Evolutionary conservation across 2,113 vertebrate species (phyloP).

Genomic region (Bucco capensis): DNA sequence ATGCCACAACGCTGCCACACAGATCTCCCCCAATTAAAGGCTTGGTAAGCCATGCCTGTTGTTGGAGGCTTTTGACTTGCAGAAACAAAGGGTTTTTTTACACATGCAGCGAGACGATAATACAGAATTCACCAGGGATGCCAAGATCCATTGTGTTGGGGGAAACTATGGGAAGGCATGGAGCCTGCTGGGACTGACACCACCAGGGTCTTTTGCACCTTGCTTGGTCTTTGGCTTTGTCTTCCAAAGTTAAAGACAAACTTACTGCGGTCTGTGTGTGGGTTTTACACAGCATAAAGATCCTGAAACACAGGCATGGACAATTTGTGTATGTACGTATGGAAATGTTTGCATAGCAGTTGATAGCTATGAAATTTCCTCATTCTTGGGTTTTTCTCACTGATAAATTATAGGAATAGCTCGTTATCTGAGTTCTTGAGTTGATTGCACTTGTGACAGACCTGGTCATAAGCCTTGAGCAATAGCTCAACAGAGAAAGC

Average conservation of each 20-base stretch:
- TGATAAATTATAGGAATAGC: background rate
- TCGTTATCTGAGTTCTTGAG: background rate
- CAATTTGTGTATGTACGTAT: background rate
- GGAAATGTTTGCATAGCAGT: rapidly evolving
- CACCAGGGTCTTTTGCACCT: rapidly evolving
- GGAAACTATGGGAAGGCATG: rapidly evolving
- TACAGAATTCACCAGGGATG: background rate
- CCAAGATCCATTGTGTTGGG: background rate
- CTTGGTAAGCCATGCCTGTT: background rate
- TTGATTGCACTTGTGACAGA: background rate
- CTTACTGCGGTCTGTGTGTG: background rate
- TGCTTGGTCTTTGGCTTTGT: background rate
- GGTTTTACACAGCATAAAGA: background rate
- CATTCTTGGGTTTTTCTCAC: background rate
- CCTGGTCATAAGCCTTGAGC: background rate
- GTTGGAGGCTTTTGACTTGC: background rate
- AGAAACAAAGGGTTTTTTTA: rapidly evolving
- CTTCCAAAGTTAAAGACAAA: background rate
- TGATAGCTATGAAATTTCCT: background rate
- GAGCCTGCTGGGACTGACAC: background rate
- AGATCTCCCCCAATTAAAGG: background rate
- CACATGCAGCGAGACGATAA: background rate
- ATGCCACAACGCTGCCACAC: background rate
- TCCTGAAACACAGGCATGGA: background rate
- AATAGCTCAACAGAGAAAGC: background rate